Base-by-base conservation (phyloP, 2,888 invertebrate genomes). In the Elmis aenea region DNA sequence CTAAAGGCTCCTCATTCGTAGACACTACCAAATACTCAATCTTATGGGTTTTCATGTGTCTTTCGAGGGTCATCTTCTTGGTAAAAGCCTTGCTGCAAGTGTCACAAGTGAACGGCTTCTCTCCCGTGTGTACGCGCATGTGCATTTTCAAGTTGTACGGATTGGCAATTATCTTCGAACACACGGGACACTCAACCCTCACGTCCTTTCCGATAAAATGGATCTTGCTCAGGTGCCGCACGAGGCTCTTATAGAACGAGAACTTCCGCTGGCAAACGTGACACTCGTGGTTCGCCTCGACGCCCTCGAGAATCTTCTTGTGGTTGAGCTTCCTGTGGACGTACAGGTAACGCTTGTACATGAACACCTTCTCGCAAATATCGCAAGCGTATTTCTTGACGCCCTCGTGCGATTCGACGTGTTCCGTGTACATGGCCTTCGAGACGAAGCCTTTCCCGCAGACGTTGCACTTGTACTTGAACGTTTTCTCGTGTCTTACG, bases 81-180 rank as follows among this genome's bases (percentile, higher is more conserved):
- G 52, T 41, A 35, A 58, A 61, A 0, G 51, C 49, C 32, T 57
- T 57, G 3, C 60, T 60, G 32, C 62, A 62, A 11, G 50, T 31
- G 23, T 61, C 55, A 22, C 62, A 62, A 13, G 55, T 51, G 35
- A 48, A 57, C 3, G 54, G 54, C 27, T 56, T 58, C 27, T 60
- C 61, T 0, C 61, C 59, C 2, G 59, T 61, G 23, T 62, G 62
- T 10, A 51, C 48, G 16, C 58, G 47, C 57, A 61, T 61, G 42
- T 62, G 62, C 43, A 59, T 45, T 30, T 58, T 61, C 26, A 62
- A 50, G 38, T 58, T 61, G 41, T 60, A 59, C 30, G 51, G 54
- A 38, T 62, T 62, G 3, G 61, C 55, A 3, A 62, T 57, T 1
- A 52, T 34, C 40, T 62, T 61, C 2, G 42, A 37, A 33, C 62